Conservation (phyloP, 2,113 vertebrate species). For the Actenoides lindsayi region DNA sequence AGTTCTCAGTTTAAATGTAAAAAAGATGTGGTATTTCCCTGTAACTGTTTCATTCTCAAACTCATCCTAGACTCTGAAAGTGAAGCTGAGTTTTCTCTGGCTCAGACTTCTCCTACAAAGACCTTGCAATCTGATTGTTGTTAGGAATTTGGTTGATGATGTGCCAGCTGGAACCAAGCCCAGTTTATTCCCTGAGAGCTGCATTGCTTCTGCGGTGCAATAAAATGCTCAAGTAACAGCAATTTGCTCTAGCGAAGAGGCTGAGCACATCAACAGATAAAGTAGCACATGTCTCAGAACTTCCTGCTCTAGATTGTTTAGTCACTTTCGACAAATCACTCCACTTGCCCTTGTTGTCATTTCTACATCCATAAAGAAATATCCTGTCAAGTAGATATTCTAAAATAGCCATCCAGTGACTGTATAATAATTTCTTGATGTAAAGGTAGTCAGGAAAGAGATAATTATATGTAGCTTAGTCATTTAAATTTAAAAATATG, state of each 20-base stretch:
- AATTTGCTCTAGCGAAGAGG: neutral
- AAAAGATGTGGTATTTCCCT: neutral
- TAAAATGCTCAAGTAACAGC: neutral
- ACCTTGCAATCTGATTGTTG: neutral
- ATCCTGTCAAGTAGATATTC: neutral
- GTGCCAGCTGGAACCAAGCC: slow-evolving; percentile 27
- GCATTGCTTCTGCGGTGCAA: neutral
- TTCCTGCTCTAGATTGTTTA: neutral
- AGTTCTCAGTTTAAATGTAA: neutral
- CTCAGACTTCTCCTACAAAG: neutral
- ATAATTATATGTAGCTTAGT: neutral
- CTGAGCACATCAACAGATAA: neutral
- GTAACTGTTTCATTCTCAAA: neutral
- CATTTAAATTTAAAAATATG: neutral
- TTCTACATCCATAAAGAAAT: neutral
- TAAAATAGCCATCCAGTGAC: neutral
- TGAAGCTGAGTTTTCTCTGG: slow-evolving; percentile 1
- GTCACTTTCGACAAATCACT: neutral
- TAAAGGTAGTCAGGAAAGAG: neutral
- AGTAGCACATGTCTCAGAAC: neutral
- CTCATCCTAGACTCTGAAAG: neutral
- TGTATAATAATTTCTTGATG: neutral
- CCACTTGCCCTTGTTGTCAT: neutral
- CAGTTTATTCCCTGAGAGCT: neutral
- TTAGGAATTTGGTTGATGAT: slow-evolving; percentile 13